Evolutionary conservation across 2,113 vertebrate species (phyloP).

Genomic region (Mustelus asterias): DNA sequence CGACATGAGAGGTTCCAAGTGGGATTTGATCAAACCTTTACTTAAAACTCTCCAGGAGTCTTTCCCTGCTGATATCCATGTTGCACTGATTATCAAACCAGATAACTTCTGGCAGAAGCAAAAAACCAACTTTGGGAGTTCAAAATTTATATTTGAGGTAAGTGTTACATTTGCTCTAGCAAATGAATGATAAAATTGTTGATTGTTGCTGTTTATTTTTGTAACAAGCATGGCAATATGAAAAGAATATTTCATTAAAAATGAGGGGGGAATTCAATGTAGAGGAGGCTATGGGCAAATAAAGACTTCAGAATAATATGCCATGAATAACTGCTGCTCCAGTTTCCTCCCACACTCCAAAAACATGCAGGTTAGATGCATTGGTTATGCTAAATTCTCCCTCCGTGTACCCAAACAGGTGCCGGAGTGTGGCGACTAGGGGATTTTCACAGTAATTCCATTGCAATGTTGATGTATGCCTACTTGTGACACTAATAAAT

Average conservation of each 20-base stretch:
- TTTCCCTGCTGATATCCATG: constrained; percentile 90
- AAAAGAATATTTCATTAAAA: not conserved
- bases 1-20: constrained; percentile 97
- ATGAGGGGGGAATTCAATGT: not conserved
- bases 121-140: constrained; percentile 98
- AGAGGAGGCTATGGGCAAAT: not conserved
- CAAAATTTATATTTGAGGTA: constrained; percentile 98
- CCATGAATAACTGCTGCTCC: too few relatives aligned
- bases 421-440: too few relatives aligned
- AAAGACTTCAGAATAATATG: not conserved
- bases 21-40: constrained; percentile 96
- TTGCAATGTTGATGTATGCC: too few relatives aligned
- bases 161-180: constrained; percentile 36
- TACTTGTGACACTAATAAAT: too few relatives aligned
- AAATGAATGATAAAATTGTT: not conserved
- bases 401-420: too few relatives aligned
- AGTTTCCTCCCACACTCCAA: too few relatives aligned
- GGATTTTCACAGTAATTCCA: too few relatives aligned
- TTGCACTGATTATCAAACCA: constrained; percentile 96
- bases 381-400: too few relatives aligned
- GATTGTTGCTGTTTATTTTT: not conserved
- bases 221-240: too few relatives aligned
- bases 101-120: constrained; percentile 99
- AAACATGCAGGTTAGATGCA: too few relatives aligned
- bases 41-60: constrained; percentile 96